Evolutionary conservation across 2,888 invertebrate species (phyloP).

Genomic region (Belgica antarctica): DNA sequence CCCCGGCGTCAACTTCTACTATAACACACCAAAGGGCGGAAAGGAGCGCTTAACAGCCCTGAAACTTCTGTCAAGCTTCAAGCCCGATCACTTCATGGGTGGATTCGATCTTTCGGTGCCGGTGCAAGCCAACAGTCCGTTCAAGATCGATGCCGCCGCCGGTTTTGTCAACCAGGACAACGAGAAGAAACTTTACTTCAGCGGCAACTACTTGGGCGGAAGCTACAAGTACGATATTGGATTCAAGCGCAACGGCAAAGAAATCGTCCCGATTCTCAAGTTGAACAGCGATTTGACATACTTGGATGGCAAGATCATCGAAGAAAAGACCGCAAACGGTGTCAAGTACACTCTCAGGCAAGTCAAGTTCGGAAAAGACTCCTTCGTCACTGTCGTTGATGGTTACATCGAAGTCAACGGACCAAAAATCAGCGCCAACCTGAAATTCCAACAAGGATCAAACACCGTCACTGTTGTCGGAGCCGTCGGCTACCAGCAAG

Average conservation of each 20-base stretch:
- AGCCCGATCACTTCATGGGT: slow-evolving; percentile 16
- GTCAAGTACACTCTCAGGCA: slow-evolving; percentile 50
- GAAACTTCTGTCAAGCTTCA: slow-evolving; percentile 27
- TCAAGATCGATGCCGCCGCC: slow-evolving; percentile 56
- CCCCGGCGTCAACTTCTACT: slow-evolving; percentile 16
- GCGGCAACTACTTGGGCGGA: slow-evolving; percentile 58
- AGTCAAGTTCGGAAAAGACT: slow-evolving; percentile 48
- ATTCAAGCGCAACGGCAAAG: slow-evolving; percentile 57
- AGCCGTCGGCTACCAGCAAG: slow-evolving; percentile 1
- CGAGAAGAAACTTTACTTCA: slow-evolving; percentile 60
- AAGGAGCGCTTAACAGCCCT: slow-evolving; percentile 17
- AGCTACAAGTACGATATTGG: slow-evolving; percentile 67
- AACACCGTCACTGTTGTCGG: slow-evolving; percentile 35
- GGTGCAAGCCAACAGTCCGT: not conserved
- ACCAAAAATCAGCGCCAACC: slow-evolving; percentile 34
- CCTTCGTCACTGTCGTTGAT: slow-evolving; percentile 47
- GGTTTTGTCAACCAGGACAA: slow-evolving; percentile 59
- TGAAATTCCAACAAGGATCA: slow-evolving; percentile 34
- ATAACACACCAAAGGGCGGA: slow-evolving; percentile 30
- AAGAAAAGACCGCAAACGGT: slow-evolving; percentile 47
- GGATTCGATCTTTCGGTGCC: slow-evolving; percentile 17
- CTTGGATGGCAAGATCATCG: slow-evolving; percentile 51
- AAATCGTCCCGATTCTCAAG: slow-evolving; percentile 53
- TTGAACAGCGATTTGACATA: slow-evolving; percentile 31
- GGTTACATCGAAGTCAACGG: slow-evolving; percentile 50